Base-by-base conservation (phyloP, 1,140 invertebrate genomes). In the Forficula auricularia region DNA sequence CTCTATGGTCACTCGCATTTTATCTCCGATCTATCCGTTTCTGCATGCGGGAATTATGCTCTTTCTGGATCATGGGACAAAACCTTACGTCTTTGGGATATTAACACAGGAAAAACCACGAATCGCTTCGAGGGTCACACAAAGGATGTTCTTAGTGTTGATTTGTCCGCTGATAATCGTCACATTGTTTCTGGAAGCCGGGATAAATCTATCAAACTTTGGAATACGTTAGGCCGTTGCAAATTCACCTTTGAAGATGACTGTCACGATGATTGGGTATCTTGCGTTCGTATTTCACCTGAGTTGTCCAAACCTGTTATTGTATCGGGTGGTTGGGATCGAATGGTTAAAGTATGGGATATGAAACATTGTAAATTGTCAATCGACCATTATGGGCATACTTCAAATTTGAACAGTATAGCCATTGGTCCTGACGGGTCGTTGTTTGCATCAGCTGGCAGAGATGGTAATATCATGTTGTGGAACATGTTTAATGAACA, bases 401-500 rank as follows among this genome's bases (percentile, higher is more conserved):
- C 75, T 58, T 95, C 94, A 14, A 98, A 97, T 64, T 66, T 99
- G 54, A 98, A 99, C 67, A 92, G 89, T 36, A 94, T 98, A 0
- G 98, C 96, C 7, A 92, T 99, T 32, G 98, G 94, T 40, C 96
- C 96, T 57, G 96, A 99, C 70, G 96, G 95, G 57, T 98, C 94
- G 2, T 74, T 99, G 3, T 99, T 95, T 68, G 95, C 96, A 19
- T 97, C 92, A 50, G 96, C 95, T 65, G 96, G 95, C 55, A 99
- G 98, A 74, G 96, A 98, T 67, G 91, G 88, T 65, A 92, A 92
- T 67, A 94, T 94, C 9, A 96, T 98, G 90, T 65, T 99, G 38
- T 99, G 95, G 95, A 96, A 99, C 65, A 68, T 99, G 52, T 98
- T 98, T 67, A 96, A 99, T 62, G 92, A 90, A 65, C 98, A 98